phyloP scores from a whole-genome alignment of 1,140 invertebrate species.

The Hypothenemus hampei region DNA sequence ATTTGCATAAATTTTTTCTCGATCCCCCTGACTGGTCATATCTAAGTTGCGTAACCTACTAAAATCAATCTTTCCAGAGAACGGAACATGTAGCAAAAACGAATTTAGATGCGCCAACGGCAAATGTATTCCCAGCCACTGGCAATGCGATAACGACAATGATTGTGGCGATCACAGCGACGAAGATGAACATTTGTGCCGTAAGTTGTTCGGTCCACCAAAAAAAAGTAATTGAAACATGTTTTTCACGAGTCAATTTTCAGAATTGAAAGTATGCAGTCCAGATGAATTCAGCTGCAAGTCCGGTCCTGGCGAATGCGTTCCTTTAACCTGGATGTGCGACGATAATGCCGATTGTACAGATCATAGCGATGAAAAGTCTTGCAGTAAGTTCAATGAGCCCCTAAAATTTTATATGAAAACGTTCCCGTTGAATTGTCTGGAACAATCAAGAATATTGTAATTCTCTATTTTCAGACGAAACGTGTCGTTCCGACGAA shows the following conservation, averaged over 20 bases:
- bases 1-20: too few species aligned
- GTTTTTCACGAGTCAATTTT: slow-evolving; percentile 9
- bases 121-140: slow-evolving; percentile 66
- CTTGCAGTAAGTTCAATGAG: slow-evolving; percentile 89
- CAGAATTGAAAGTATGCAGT: slow-evolving; percentile 73
- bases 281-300: slow-evolving; percentile 84
- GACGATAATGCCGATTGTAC: slow-evolving; percentile 82
- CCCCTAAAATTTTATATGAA: too few species aligned
- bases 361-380: slow-evolving; percentile 78
- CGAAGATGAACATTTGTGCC: slow-evolving; percentile 64
- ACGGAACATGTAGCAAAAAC: slow-evolving; percentile 52
- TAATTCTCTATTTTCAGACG: slow-evolving; percentile 55
- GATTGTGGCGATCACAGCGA: slow-evolving; percentile 67
- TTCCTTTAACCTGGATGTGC: slow-evolving; percentile 88
- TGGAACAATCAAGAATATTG: too few species aligned
- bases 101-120: slow-evolving; percentile 58
- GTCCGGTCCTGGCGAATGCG: slow-evolving; percentile 72
- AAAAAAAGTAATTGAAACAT: not conserved
- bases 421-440: too few species aligned
- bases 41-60: too few species aligned
- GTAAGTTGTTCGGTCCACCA: slow-evolving; percentile 51
- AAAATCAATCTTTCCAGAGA: slow-evolving; percentile 38
- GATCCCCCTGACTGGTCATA: too few species aligned
- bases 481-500: slow-evolving; percentile 81
- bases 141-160: slow-evolving; percentile 62